These are phyloP conservation scores for Mimas tiliae DNA, from an alignment of 2,888 invertebrate genomes.

Conservation along the genomic window DNA sequence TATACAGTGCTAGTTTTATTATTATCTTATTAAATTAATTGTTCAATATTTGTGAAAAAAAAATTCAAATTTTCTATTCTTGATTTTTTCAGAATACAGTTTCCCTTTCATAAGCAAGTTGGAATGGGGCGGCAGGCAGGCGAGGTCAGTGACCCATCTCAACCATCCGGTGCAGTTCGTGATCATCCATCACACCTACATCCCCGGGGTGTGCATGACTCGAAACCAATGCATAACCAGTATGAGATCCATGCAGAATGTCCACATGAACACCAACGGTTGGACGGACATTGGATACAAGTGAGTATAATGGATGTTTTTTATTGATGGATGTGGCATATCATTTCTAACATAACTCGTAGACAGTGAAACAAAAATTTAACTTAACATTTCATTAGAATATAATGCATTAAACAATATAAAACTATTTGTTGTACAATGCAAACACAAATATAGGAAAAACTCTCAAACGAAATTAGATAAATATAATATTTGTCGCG, in stretches of 20 bases:
- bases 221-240: constrained; percentile 78
- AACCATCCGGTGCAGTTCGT: constrained; percentile 86
- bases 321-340: too few relatives aligned
- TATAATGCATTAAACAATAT: too few relatives aligned
- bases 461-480: too few relatives aligned
- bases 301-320: constrained; percentile 50
- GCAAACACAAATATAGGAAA: too few relatives aligned
- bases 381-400: too few relatives aligned
- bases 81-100: constrained; percentile 33
- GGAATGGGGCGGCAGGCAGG: constrained; percentile 85
- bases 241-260: constrained; percentile 87
- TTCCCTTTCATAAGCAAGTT: constrained; percentile 44
- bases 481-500: too few relatives aligned
- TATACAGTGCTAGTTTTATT: too few relatives aligned
- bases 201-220: constrained; percentile 84
- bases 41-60: too few relatives aligned
- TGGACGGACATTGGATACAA: constrained; percentile 89
- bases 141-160: constrained; percentile 73
- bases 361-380: too few relatives aligned
- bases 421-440: too few relatives aligned
- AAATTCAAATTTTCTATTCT: too few relatives aligned
- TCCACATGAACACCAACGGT: constrained; percentile 82
- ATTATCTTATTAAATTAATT: too few relatives aligned
- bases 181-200: constrained; percentile 88
- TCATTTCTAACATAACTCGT: neutral